Percentiles rank a stretch among this genome's conserved stretches.
These are phyloP conservation scores for Cerastis rubricosa DNA, from an alignment of 2,888 invertebrate species.

Conservation along the genomic window DNA sequence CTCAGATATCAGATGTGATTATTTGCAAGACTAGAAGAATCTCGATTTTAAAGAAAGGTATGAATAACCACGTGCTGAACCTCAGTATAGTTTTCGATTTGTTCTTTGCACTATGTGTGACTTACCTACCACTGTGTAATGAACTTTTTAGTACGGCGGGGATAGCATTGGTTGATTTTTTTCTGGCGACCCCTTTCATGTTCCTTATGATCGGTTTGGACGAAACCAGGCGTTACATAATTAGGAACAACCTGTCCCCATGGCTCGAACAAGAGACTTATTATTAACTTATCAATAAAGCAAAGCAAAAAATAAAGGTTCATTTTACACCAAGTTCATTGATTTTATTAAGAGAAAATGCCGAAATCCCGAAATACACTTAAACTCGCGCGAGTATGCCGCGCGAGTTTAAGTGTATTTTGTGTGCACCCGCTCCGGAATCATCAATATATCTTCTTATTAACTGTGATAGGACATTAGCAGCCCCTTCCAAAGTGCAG, in stretches of 20 bases:
- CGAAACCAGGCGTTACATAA: constrained; percentile 93
- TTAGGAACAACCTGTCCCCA: constrained; percentile 92
- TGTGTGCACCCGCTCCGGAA: too few relatives aligned
- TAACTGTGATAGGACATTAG: too few relatives aligned
- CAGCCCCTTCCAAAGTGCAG: too few relatives aligned
- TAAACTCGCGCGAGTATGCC: too few relatives aligned
- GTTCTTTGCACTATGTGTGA: constrained; percentile 91
- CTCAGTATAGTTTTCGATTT: constrained; percentile 92
- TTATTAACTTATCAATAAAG: constrained; percentile 89
- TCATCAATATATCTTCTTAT: too few relatives aligned
- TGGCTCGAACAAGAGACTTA: constrained; percentile 95
- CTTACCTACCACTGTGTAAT: constrained; percentile 93
- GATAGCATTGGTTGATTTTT: constrained; percentile 93
- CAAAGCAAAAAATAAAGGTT: constrained; percentile 1
- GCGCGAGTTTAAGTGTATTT: too few relatives aligned
- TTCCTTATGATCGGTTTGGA: constrained; percentile 94
- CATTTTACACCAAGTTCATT: constrained; percentile 6
- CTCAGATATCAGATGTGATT: constrained; percentile 94
- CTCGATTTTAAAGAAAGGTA: constrained; percentile 94
- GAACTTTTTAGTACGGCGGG: constrained; percentile 93
- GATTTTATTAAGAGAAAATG: background rate
- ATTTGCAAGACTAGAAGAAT: constrained; percentile 95
- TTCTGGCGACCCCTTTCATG: constrained; percentile 94
- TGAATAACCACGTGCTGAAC: constrained; percentile 93
- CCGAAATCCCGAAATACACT: too few relatives aligned